phyloP scores from a whole-genome alignment of 2,888 invertebrate species.

The Drosophila koepferae region DNA sequence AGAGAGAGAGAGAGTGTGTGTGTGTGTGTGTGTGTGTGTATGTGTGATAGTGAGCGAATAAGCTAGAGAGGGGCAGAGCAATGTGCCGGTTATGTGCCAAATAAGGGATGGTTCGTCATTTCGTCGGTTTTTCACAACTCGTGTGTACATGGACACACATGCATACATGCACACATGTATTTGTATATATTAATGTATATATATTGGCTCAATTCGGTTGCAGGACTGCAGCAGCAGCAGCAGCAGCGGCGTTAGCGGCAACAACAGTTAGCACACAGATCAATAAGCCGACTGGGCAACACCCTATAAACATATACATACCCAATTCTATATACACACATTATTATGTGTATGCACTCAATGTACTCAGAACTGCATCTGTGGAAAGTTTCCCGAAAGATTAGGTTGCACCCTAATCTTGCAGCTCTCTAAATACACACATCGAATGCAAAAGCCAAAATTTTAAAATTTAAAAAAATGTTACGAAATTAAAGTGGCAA shows the following conservation, averaged over 20 bases:
- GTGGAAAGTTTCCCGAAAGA: neutral
- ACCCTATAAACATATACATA: slow-evolving; percentile 51
- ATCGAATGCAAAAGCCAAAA: neutral
- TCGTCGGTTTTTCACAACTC: slow-evolving; percentile 51
- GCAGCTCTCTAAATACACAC: neutral
- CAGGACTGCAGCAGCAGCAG: slow-evolving; percentile 60
- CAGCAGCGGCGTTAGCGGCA: slow-evolving; percentile 43
- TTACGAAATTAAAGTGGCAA: neutral
- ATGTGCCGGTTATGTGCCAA: slow-evolving; percentile 56
- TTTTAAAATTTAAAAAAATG: neutral
- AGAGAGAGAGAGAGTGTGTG: neutral
- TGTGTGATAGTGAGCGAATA: neutral
- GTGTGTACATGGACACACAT: slow-evolving; percentile 23
- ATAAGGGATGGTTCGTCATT: slow-evolving; percentile 70
- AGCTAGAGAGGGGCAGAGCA: slow-evolving; percentile 27
- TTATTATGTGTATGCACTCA: neutral
- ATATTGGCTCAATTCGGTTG: slow-evolving; percentile 52
- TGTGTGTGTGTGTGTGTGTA: no score
- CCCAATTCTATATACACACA: neutral
- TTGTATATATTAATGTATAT: slow-evolving; percentile 15
- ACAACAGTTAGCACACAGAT: slow-evolving; percentile 56
- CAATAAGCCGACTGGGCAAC: slow-evolving; percentile 75
- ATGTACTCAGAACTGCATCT: neutral
- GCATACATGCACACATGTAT: slow-evolving; percentile 9
- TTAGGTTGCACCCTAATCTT: neutral